These are phyloP conservation scores for Rhagologus leucostigma DNA, from an alignment of 2,113 vertebrate genomes.

Conservation along the genomic window DNA sequence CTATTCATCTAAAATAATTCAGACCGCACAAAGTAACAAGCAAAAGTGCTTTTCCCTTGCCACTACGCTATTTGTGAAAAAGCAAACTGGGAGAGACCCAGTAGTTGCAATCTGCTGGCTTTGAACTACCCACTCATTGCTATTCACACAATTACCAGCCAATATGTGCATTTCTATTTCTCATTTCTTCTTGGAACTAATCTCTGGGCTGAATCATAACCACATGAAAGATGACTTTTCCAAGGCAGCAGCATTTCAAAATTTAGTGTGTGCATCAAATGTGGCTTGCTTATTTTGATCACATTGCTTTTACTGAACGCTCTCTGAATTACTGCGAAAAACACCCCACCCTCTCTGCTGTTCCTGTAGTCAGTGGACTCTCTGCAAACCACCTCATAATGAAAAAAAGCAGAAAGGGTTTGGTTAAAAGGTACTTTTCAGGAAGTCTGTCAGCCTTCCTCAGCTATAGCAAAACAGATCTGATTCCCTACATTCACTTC, in stretches of 20 bases:
- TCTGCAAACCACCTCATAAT: neutral
- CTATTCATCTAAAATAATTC: neutral
- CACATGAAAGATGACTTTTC: conserved; percentile 45
- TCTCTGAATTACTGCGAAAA: neutral
- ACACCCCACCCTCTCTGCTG: neutral
- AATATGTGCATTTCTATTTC: conserved; percentile 22
- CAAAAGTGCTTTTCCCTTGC: neutral
- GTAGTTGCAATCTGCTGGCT: conserved; percentile 5
- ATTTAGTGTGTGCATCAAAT: neutral
- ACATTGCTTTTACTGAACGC: neutral
- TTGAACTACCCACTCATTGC: conserved; percentile 31
- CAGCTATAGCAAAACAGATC: neutral
- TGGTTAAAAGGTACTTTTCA: neutral
- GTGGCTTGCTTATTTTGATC: neutral
- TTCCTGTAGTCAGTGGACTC: neutral
- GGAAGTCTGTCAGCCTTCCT: neutral
- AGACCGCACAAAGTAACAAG: neutral
- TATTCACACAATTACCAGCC: conserved; percentile 17
- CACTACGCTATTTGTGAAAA: neutral
- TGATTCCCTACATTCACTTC: neutral
- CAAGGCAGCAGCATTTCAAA: conserved; percentile 25
- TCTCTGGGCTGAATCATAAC: conserved; percentile 32
- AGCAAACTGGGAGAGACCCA: neutral
- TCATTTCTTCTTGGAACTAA: conserved; percentile 30
- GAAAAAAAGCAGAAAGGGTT: neutral